These are phyloP conservation scores for Acomys russatus DNA, from an alignment of 2,797 vertebrate species.

Conservation along the genomic window DNA sequence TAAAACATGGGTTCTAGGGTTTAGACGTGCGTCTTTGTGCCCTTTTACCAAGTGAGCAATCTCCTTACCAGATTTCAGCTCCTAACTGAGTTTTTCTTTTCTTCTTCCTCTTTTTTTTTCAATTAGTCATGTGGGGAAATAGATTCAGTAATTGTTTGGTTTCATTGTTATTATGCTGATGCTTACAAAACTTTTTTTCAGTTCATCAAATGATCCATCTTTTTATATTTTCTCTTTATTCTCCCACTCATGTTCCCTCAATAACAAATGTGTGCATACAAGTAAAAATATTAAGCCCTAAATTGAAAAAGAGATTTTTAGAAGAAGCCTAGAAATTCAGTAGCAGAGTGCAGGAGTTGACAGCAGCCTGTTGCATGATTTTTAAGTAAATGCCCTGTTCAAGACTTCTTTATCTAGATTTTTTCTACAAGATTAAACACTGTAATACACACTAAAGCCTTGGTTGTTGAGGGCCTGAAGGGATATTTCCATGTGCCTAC, in stretches of 20 bases:
- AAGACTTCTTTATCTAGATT: slow-evolving; percentile 20
- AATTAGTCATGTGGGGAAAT: not conserved
- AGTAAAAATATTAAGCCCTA: slow-evolving; percentile 21
- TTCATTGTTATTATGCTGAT: not conserved
- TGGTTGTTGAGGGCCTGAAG: not conserved
- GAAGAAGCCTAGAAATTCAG: not conserved
- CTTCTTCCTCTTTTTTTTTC: not conserved
- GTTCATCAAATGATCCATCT: not conserved
- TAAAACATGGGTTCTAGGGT: not conserved
- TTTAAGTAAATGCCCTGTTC: slow-evolving; percentile 33
- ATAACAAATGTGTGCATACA: not conserved
- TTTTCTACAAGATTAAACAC: not conserved
- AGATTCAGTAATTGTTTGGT: slow-evolving; percentile 39
- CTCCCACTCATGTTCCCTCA: not conserved
- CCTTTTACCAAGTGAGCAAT: not conserved
- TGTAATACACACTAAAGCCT: slow-evolving; percentile 26
- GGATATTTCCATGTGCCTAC: not conserved
- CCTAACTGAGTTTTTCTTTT: not conserved
- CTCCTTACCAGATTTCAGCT: not conserved
- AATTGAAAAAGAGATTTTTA: slow-evolving; percentile 35
- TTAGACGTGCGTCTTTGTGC: not conserved
- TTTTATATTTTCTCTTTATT: not conserved
- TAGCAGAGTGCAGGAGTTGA: slow-evolving; percentile 5
- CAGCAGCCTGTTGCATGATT: slow-evolving; percentile 29
- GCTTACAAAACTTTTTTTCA: not conserved